A percentile compares a stretch with the other conserved stretches of the same genome.
Evolutionary conservation across 2,797 vertebrate species (phyloP).

Genomic region (Lagodon rhomboides): DNA sequence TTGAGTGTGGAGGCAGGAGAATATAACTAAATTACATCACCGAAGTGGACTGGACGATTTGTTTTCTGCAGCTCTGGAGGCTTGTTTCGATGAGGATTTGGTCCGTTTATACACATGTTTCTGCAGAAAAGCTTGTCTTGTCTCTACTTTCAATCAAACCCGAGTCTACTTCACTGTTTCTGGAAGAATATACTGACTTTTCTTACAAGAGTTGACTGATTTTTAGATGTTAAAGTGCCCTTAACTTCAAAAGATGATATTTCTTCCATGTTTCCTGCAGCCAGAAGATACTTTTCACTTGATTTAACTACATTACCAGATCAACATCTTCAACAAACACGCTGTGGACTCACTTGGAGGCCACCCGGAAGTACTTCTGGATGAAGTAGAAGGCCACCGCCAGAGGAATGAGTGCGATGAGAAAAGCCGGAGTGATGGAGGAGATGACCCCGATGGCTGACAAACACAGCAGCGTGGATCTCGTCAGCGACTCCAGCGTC

Average conservation of each 20-base stretch:
- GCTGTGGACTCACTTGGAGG: conserved; percentile 91
- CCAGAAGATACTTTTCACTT: neutral
- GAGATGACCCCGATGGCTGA: conserved; percentile 96
- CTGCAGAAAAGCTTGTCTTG: too few species aligned
- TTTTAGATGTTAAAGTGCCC: fast-evolving
- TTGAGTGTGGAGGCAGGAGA: too few species aligned
- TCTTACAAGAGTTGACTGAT: too few species aligned
- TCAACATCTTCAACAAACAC: neutral
- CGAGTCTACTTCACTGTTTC: too few species aligned
- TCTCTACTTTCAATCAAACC: neutral
- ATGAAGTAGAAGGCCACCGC: conserved; percentile 97
- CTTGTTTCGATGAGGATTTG: too few species aligned
- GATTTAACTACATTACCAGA: neutral
- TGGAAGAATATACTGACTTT: neutral
- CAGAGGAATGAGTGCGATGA: conserved; percentile 91
- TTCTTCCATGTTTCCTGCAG: conserved; percentile 4
- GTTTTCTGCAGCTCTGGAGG: too few species aligned
- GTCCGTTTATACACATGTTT: too few species aligned
- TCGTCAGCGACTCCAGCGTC: conserved; percentile 94
- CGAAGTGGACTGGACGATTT: too few species aligned
- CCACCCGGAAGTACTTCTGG: conserved; percentile 98
- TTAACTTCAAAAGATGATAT: neutral
- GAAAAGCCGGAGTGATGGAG: conserved; percentile 90
- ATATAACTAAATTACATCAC: too few species aligned
- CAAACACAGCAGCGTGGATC: conserved; percentile 95